Base-by-base conservation (phyloP, 2,113 vertebrate genomes). In the Piprites chloris region DNA sequence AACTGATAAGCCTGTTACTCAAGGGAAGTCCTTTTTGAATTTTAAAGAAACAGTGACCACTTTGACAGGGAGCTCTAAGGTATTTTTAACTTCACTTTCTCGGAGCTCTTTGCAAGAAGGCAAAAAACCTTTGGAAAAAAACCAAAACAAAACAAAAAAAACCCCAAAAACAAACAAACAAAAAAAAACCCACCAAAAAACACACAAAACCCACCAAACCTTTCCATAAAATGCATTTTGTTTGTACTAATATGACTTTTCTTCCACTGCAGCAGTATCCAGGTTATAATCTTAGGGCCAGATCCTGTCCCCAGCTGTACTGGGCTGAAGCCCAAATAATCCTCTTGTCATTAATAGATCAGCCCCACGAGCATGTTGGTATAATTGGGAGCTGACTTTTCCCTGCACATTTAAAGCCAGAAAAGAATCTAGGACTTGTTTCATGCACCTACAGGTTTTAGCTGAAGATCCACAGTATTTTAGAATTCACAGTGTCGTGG, bases 1-100 rank as follows among this genome's bases (percentile, higher is more conserved):
- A 90, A 71, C 80, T 42, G 96, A 97, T 97, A 96, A 97, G 87
- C 23, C 76, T 71, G 39, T 55, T 77, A 66, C 97, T 95, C 97
- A 8, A 55, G 94, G 97, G 97, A 95, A 85, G 47, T 49, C 24
- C 83, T 88, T 89, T 95, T 83, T 94, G 79, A 96, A 97, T 96
- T 96, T 89, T 96, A 97, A 97, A 94, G 95, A n/a, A 72, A 72
- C 86, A 85, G 59, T 93, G 89, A 49, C 95, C 91, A 61, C 95
- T 96, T 94, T 97, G 96, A 80, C 23, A 0, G 30, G 33, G 88
- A 95, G 88, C 95, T 84, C 84, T 37, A 6, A 87, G 72, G 84
- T 91, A 82, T 93, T 96, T 95, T 94, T 75, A 87, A 52, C 93
- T 92, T 85, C 62, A 17, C 13, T 85, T 72, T 80, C n/a, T 44